Conservation (phyloP, 2,888 invertebrate species). For the Ferrisia virgata region DNA sequence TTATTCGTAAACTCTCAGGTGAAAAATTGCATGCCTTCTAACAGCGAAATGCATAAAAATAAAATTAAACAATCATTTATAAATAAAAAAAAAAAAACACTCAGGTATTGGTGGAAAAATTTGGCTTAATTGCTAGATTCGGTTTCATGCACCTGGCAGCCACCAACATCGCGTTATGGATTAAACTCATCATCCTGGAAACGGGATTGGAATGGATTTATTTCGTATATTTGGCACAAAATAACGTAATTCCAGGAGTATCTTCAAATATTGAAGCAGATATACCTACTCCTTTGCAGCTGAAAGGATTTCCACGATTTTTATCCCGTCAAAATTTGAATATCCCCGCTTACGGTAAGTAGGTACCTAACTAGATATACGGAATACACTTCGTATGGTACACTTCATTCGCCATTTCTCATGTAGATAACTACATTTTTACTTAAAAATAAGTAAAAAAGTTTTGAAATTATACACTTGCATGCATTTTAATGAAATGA, state of each 20-base stretch:
- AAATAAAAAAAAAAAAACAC: background rate
- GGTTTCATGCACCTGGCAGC: slow-evolving; percentile 60
- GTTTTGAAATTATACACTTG: too few relatives aligned
- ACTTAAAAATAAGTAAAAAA: too few relatives aligned
- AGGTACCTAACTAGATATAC: too few relatives aligned
- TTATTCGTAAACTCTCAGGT: slow-evolving; percentile 60
- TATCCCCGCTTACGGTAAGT: slow-evolving; percentile 34
- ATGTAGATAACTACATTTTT: too few relatives aligned
- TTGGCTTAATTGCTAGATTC: slow-evolving; percentile 57
- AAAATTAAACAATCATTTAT: background rate
- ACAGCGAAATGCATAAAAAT: too few relatives aligned
- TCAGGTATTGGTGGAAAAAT: slow-evolving; percentile 57
- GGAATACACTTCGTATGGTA: too few relatives aligned
- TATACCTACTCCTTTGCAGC: slow-evolving; percentile 54
- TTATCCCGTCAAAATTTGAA: slow-evolving; percentile 48
- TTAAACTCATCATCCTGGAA: slow-evolving; percentile 58
- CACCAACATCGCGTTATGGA: slow-evolving; percentile 59
- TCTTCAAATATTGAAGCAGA: slow-evolving; percentile 48
- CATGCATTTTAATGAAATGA: too few relatives aligned
- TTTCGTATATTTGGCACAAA: slow-evolving; percentile 55
- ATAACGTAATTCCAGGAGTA: slow-evolving; percentile 47
- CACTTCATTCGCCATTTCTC: too few relatives aligned
- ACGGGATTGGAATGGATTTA: slow-evolving; percentile 58
- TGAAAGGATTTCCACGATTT: slow-evolving; percentile 55
- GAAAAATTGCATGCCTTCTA: too few relatives aligned